Percentiles rank a stretch among this genome's conserved stretches.
phyloP scores from a whole-genome alignment of 2,888 invertebrate species.

The Allygus modestus region DNA sequence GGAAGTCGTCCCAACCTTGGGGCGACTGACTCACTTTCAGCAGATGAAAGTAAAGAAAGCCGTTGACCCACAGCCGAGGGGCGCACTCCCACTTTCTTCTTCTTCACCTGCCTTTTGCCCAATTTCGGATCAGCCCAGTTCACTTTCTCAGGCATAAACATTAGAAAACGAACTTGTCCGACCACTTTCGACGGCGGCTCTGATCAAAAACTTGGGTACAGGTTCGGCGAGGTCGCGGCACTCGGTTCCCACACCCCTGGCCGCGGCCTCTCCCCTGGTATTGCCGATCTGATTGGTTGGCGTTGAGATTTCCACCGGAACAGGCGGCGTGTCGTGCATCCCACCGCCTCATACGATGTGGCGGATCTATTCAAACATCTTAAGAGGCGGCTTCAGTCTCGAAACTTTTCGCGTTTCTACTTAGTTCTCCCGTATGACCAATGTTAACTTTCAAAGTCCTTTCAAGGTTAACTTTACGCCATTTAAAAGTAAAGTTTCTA shows the following conservation, averaged over 20 bases:
- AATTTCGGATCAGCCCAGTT: slow-evolving; percentile 57
- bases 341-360: too few species aligned
- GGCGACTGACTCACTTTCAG: slow-evolving; percentile 52
- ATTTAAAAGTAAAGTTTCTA: too few species aligned
- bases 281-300: too few species aligned
- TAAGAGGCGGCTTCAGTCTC: too few species aligned
- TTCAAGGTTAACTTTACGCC: too few species aligned
- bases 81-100: slow-evolving; percentile 50
- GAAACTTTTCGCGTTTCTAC: too few species aligned
- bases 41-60: slow-evolving; percentile 56
- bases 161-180: slow-evolving; percentile 56
- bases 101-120: slow-evolving; percentile 55
- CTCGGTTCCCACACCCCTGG: background rate
- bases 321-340: too few species aligned
- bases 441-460: too few species aligned
- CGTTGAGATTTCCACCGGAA: too few species aligned
- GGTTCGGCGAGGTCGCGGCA: background rate
- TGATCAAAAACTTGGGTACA: slow-evolving; percentile 30
- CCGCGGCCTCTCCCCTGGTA: too few species aligned
- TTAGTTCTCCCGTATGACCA: too few species aligned
- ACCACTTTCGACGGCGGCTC: slow-evolving; percentile 47
- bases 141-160: slow-evolving; percentile 53
- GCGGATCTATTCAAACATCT: too few species aligned
- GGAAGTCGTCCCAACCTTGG: slow-evolving; percentile 41
- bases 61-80: slow-evolving; percentile 29